Base-by-base conservation (phyloP, 2,797 vertebrate species). In the Sebastes miniatus region DNA sequence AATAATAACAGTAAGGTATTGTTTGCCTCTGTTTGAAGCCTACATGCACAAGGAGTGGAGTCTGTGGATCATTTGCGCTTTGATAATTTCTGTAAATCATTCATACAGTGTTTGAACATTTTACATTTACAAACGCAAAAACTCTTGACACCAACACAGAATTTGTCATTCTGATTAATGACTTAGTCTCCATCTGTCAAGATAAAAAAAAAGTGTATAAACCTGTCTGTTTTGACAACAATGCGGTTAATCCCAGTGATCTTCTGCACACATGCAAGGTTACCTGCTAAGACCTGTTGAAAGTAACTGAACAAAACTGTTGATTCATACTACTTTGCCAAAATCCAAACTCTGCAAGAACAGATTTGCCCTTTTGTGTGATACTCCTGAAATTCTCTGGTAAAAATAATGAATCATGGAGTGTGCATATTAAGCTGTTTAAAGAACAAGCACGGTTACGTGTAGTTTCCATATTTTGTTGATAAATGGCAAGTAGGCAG, bases 271-370 rank as follows among this genome's bases (percentile, higher is more conserved):
- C 80, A 87, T 75, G 71, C 68, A 62, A 77, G 13, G 20, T 70
- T 74, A 83, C 62, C 62, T 87, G 89, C 57, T 74, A 18, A 43
- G 61, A 84, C 89, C 56, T 85, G 87, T 79, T 80, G 14, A 6
- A 69, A 54, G 14, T 50, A 9, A 72, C 75, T 78, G 18, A 69
- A 7, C 22, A 13, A 10, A 72, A 24, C 16, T 1, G 5, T 32
- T 81, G 68, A 80, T 65, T 80, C 54, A 87, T 59, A 11, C 11
- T 2, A 13, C 9, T 11, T 59, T 25, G 5, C 59, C 52, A 52
- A 24, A 56, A 63, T 50, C 16, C 14, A 32, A 47, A 62, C 6
- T 24, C 14, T 69, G 13, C 20, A 77, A 77, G 65, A 68, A 14
- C 11, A 73, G 43, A 67, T 69, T 52, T 57, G 6, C n/a, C 47